Evolutionary conservation across 2,113 vertebrate species (phyloP).

Genomic region (Oreamnos americanus): DNA sequence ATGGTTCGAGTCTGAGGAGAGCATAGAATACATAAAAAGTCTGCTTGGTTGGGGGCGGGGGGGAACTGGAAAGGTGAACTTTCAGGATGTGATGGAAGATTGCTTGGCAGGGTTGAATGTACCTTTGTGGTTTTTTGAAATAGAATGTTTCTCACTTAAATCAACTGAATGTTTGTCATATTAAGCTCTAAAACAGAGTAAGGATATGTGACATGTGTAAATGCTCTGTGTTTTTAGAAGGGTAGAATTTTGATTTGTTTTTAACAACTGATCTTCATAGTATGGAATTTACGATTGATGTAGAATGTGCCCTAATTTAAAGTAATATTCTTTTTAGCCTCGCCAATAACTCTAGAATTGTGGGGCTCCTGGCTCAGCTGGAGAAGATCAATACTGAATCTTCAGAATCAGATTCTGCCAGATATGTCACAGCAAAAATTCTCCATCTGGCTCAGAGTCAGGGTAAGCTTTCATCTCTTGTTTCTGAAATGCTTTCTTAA

Average conservation of each 20-base stretch:
- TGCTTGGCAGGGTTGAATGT: neutral
- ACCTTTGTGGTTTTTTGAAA: neutral
- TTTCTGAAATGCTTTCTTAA: neutral
- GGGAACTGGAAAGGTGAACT: neutral
- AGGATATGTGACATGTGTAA: neutral
- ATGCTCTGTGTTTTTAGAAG: neutral
- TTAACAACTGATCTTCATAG: neutral
- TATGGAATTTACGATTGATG: neutral
- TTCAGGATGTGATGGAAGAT: neutral
- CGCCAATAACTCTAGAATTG: constrained; percentile 89
- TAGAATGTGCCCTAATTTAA: constrained; percentile 19
- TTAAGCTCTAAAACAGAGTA: neutral
- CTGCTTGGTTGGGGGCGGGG: neutral
- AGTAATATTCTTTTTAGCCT: constrained; percentile 78
- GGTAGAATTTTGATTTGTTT: neutral
- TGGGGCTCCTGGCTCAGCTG: constrained; percentile 91
- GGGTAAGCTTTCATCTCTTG: constrained; percentile 80
- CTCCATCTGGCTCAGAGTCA: constrained; percentile 97
- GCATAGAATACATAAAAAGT: neutral
- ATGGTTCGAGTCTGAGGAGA: neutral
- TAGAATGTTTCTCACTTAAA: neutral
- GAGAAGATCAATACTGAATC: constrained; percentile 90
- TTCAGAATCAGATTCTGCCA: constrained; percentile 84
- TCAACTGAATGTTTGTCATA: neutral
- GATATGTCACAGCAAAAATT: constrained; percentile 93